Conservation (phyloP, 2,888 invertebrate genomes). For the Harpalus rubripes region DNA sequence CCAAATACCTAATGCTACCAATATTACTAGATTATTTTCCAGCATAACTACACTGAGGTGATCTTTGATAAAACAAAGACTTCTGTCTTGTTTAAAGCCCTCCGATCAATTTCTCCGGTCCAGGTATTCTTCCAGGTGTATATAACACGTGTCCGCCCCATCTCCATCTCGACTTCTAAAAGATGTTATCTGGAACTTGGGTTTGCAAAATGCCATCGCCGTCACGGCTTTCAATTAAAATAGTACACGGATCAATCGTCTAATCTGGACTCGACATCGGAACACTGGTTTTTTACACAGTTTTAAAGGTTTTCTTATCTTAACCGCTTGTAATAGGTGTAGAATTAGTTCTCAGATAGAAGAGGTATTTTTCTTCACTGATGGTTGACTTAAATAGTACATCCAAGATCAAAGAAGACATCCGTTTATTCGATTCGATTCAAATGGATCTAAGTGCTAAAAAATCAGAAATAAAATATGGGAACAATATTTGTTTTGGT, state of each 20-base stretch:
- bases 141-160: constrained; percentile 53
- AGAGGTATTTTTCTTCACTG: constrained; percentile 11
- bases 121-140: constrained; percentile 41
- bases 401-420: not conserved
- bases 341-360: constrained; percentile 34
- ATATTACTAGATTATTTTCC: too few species aligned
- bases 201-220: constrained; percentile 60
- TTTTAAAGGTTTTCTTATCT: constrained; percentile 53
- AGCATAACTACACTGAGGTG: not conserved
- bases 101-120: not conserved
- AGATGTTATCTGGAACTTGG: constrained; percentile 47
- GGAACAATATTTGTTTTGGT: too few species aligned
- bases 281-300: constrained; percentile 21
- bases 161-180: constrained; percentile 16
- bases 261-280: constrained; percentile 47
- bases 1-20: too few species aligned
- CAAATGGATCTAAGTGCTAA: too few species aligned
- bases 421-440: too few species aligned
- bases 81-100: not conserved
- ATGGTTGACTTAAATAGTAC: not conserved
- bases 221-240: constrained; percentile 63
- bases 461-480: too few species aligned
- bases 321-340: constrained; percentile 54
- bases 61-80: not conserved
- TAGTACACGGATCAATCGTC: constrained; percentile 61